Percentiles rank a stretch among this genome's conserved stretches.
phyloP scores from a whole-genome alignment of 2,888 invertebrate genomes.

The Tenthredo mesomela region DNA sequence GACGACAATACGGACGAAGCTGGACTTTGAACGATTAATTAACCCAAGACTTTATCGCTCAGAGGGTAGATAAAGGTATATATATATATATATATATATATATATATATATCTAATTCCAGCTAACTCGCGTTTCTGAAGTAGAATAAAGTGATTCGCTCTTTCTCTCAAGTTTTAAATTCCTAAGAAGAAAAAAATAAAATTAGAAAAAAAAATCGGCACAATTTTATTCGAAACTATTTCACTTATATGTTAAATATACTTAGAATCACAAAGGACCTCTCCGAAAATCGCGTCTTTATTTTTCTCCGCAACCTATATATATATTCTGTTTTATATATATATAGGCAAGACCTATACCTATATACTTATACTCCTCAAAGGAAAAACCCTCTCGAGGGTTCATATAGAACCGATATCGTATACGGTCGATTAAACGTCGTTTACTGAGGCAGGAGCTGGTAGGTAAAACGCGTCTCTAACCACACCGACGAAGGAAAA shows the following conservation, averaged over 20 bases:
- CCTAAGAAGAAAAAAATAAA: background rate
- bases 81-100: background rate
- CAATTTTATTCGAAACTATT: too few species aligned
- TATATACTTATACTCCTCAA: slow-evolving; percentile 16
- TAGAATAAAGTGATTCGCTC: background rate
- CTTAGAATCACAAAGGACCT: background rate
- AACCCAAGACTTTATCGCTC: slow-evolving; percentile 6
- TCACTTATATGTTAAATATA: background rate
- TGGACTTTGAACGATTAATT: slow-evolving; percentile 36
- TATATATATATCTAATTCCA: background rate
- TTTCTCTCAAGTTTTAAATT: background rate
- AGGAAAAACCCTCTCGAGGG: slow-evolving; percentile 19
- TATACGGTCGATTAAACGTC: slow-evolving; percentile 37
- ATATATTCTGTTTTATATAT: too few species aligned
- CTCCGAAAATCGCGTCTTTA: background rate
- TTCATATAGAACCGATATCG: slow-evolving; percentile 12
- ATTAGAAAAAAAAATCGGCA: background rate
- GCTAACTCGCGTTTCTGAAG: background rate
- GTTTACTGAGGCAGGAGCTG: background rate
- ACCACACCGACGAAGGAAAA: background rate
- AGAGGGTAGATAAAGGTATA: background rate
- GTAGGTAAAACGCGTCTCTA: background rate
- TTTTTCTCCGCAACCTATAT: background rate
- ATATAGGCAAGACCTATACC: background rate
- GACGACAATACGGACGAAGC: background rate